Evolutionary conservation across 1,140 invertebrate genomes (phyloP).

Genomic region (Scaptomyza pallida): DNA sequence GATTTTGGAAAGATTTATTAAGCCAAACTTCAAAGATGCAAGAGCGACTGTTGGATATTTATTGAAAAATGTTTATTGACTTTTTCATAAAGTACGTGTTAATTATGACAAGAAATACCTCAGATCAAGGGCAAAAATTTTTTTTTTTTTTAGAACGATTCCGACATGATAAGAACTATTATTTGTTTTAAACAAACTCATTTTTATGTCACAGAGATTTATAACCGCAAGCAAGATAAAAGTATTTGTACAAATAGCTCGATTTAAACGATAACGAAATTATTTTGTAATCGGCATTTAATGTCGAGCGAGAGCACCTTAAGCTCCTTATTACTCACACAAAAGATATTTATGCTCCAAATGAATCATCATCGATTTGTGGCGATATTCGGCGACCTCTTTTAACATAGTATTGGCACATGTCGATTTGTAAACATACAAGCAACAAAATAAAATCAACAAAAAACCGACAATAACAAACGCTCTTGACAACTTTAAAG

Average conservation of each 20-base stretch:
- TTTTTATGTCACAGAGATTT: conserved; percentile 3
- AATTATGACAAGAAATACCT: not conserved
- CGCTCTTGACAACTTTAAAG: conserved; percentile 16
- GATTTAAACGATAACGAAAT: not conserved
- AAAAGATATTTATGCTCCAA: conserved; percentile 12
- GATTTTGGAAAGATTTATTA: conserved; percentile 8
- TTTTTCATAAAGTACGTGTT: not conserved
- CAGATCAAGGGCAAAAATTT: no score
- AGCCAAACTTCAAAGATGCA: not conserved
- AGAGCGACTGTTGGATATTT: not conserved
- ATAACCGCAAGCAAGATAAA: conserved; percentile 14
- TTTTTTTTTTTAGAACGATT: not conserved
- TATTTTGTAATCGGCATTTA: no score
- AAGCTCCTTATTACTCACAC: conserved; percentile 29
- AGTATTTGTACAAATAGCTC: conserved; percentile 1
- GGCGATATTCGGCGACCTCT: conserved; percentile 32
- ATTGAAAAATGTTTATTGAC: not conserved
- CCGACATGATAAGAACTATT: conserved; percentile 12
- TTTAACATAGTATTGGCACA: conserved; percentile 32
- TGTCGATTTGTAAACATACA: conserved; percentile 35
- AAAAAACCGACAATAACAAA: conserved; percentile 11
- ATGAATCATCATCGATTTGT: conserved; percentile 14
- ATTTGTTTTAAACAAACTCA: not conserved
- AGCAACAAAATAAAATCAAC: conserved; percentile 23
- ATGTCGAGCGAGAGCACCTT: not conserved